Evolutionary conservation across 2,113 vertebrate species (phyloP).

Genomic region (Isurus oxyrinchus): DNA sequence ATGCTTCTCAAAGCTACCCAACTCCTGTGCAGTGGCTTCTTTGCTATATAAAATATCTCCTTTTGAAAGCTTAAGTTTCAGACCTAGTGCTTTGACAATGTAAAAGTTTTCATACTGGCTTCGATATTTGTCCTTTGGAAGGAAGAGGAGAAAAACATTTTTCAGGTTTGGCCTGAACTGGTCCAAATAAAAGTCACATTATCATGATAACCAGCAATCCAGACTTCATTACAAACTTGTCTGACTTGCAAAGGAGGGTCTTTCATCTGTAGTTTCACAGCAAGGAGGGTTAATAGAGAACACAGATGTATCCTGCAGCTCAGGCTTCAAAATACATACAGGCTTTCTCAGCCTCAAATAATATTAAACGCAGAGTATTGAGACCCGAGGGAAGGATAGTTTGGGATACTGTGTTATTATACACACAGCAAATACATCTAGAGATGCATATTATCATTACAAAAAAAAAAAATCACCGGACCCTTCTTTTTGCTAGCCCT

Average conservation of each 20-base stretch:
- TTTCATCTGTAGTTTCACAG: not conserved
- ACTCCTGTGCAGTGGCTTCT: no score
- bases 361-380: not conserved
- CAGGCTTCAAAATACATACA: not conserved
- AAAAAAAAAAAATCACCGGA: not conserved
- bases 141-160: no score
- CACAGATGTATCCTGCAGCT: not conserved
- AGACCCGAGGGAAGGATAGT: not conserved
- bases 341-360: not conserved
- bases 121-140: no score
- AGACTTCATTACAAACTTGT: not conserved
- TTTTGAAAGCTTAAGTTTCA: no score
- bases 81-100: no score
- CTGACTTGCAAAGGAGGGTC: not conserved
- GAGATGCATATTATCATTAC: not conserved
- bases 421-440: not conserved
- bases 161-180: no score
- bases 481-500: no score
- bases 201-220: not conserved
- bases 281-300: not conserved
- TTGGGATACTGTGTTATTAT: not conserved
- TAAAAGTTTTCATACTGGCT: no score
- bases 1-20: no score
- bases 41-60: no score
- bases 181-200: not conserved